Percentiles rank a stretch among this genome's conserved stretches.
Conservation (phyloP, 2,113 vertebrate species). For the Catharus bicknelli region DNA sequence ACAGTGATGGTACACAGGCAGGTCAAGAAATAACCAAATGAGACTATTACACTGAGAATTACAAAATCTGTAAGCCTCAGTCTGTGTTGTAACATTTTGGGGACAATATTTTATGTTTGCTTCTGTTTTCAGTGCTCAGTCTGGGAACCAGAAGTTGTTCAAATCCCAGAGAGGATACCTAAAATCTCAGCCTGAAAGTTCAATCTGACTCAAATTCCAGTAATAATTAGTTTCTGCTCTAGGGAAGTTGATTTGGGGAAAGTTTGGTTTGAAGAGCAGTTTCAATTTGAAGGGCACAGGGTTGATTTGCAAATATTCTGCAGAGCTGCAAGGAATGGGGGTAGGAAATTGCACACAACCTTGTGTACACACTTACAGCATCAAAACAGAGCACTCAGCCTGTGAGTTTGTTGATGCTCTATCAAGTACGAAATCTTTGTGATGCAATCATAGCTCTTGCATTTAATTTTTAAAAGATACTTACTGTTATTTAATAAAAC, state of each 20-base stretch:
- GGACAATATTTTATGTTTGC: neutral
- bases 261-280: neutral
- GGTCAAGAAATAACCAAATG: neutral
- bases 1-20: neutral
- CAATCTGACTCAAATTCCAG: conserved; percentile 19
- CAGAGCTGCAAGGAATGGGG: neutral
- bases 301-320: neutral
- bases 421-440: neutral
- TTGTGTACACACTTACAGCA: neutral
- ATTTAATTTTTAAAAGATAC: neutral
- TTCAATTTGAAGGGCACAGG: neutral
- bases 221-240: neutral
- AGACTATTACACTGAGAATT: neutral
- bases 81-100: neutral
- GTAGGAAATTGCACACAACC: neutral
- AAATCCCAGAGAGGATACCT: neutral
- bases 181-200: conserved; percentile 31
- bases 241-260: conserved; percentile 12
- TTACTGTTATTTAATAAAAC: neutral
- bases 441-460: neutral
- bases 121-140: neutral
- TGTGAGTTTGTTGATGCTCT: neutral
- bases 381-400: neutral
- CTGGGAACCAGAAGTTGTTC: neutral
- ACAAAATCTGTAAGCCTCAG: neutral